These are phyloP conservation scores for Drosophila watanabei DNA, from an alignment of 1,140 invertebrate species.

Conservation along the genomic window DNA sequence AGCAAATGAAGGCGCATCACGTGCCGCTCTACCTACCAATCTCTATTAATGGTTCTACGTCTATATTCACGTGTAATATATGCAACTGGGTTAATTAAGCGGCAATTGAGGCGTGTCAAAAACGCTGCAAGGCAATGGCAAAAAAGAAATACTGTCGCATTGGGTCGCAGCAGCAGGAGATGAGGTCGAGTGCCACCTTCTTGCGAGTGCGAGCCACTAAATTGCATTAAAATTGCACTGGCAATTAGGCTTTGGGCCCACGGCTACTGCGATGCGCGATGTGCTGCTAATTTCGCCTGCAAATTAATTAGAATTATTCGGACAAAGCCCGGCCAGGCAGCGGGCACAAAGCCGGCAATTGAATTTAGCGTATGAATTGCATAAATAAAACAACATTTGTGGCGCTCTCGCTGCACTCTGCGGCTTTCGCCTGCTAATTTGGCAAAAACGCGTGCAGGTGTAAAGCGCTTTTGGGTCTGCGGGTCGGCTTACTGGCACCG, in stretches of 20 bases:
- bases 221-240: conserved; percentile 74
- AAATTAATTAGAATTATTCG: conserved; percentile 80
- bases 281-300: conserved; percentile 57
- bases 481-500: conserved; percentile 63
- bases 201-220: conserved; percentile 50
- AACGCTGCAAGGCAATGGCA: conserved; percentile 10
- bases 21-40: conserved; percentile 20
- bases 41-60: conserved; percentile 3
- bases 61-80: conserved; percentile 64
- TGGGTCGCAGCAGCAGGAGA: background rate
- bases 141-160: background rate
- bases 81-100: conserved; percentile 82
- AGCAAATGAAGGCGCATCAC: conserved; percentile 66
- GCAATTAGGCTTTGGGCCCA: conserved; percentile 65
- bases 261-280: conserved; percentile 37
- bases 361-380: conserved; percentile 66
- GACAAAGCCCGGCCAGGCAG: conserved; percentile 40
- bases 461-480: conserved; percentile 57
- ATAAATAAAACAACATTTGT: conserved; percentile 60
- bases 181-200: conserved; percentile 13
- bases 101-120: conserved; percentile 70
- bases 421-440: conserved; percentile 62
- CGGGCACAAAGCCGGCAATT: conserved; percentile 68
- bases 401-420: conserved; percentile 29
- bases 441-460: conserved; percentile 73